These are phyloP conservation scores for Lepetodrilus schrolli DNA, from an alignment of 2,888 invertebrate genomes.

Conservation along the genomic window DNA sequence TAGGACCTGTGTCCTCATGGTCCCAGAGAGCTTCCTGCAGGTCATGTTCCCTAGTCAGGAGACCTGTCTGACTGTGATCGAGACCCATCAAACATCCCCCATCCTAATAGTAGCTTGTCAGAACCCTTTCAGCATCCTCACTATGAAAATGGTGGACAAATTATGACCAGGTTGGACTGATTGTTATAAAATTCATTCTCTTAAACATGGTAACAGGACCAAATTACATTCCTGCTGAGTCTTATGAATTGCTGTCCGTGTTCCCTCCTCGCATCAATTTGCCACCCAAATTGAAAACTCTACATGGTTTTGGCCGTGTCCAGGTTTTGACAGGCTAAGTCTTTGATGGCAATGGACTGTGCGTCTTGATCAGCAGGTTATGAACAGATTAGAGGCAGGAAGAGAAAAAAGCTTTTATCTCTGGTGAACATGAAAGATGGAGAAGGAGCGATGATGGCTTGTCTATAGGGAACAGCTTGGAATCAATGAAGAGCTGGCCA, in stretches of 20 bases:
- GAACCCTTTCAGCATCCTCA: neutral
- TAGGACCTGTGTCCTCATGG: too few species aligned
- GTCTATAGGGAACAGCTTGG: neutral
- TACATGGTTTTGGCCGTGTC: constrained; percentile 1
- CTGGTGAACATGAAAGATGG: constrained; percentile 18
- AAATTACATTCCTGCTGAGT: neutral
- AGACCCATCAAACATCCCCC: too few species aligned
- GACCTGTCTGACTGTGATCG: too few species aligned
- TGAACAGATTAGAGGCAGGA: constrained; percentile 5
- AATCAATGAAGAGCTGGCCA: neutral
- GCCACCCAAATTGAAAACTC: constrained; percentile 3
- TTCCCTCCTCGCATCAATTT: constrained; percentile 10
- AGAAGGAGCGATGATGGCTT: neutral
- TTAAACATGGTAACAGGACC: neutral
- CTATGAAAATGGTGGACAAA: neutral
- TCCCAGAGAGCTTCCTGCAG: too few species aligned
- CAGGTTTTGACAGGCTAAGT: constrained; percentile 9
- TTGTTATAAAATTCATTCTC: constrained; percentile 8
- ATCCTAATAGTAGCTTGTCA: too few species aligned
- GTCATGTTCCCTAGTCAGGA: too few species aligned
- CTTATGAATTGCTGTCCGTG: neutral
- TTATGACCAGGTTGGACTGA: neutral
- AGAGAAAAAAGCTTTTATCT: constrained; percentile 27
- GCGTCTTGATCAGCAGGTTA: constrained; percentile 1
- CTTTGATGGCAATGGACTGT: constrained; percentile 3